phyloP scores from a whole-genome alignment of 1,140 invertebrate genomes.

The Cyclina sinensis region DNA sequence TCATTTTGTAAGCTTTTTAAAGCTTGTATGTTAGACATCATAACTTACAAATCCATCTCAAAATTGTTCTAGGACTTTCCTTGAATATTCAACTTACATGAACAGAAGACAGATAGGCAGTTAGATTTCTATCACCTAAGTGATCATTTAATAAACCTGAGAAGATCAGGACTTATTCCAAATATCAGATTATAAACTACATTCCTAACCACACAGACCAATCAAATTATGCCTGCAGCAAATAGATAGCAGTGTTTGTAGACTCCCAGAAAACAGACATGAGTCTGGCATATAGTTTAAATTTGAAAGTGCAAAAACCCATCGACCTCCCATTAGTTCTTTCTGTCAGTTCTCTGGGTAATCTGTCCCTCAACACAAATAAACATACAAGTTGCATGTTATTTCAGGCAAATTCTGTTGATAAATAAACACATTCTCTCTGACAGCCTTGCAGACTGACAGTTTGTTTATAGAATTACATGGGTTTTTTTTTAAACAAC shows the following conservation, averaged over 20 bases:
- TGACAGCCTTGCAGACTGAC: constrained; percentile 29
- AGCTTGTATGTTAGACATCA: no score
- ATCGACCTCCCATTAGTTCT: constrained; percentile 42
- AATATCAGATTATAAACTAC: no score
- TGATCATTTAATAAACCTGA: no score
- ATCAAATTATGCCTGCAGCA: background rate
- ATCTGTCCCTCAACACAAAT: constrained; percentile 10
- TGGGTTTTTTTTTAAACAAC: background rate
- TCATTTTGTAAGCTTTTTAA: no score
- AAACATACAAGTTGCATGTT: constrained; percentile 44
- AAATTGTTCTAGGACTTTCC: no score
- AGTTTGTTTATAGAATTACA: constrained; percentile 45
- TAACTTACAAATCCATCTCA: no score
- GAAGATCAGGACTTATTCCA: no score
- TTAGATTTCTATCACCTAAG: no score
- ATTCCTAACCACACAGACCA: background rate
- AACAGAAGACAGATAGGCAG: no score
- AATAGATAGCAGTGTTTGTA: background rate
- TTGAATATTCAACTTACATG: no score
- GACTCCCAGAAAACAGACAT: background rate
- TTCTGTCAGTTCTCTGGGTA: background rate
- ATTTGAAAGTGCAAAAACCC: background rate
- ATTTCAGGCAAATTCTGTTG: constrained; percentile 26
- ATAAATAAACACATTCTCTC: constrained; percentile 46
- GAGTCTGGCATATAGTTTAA: background rate